phyloP scores from a whole-genome alignment of 2,888 invertebrate species.

The Vannuccia rotundouncinata region DNA sequence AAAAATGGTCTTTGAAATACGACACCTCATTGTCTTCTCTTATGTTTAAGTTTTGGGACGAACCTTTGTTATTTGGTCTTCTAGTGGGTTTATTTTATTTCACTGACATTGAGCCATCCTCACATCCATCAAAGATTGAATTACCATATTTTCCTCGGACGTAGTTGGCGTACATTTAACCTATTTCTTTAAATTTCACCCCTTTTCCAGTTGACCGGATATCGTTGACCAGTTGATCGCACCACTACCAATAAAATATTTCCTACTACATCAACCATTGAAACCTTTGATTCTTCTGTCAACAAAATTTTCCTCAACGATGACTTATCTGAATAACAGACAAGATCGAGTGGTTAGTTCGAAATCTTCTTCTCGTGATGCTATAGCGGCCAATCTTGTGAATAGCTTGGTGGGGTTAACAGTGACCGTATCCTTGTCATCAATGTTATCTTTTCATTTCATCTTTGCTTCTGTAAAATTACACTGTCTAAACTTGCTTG shows the following conservation, averaged over 20 bases:
- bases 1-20: slow-evolving; percentile 1
- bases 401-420: slow-evolving; percentile 16
- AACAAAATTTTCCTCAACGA: slow-evolving; percentile 10
- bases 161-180: slow-evolving; percentile 1
- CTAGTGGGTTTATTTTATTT: slow-evolving; percentile 3
- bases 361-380: slow-evolving; percentile 5
- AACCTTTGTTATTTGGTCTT: slow-evolving; percentile 7
- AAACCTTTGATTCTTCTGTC: slow-evolving; percentile 11
- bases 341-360: slow-evolving; percentile 11
- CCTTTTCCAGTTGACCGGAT: slow-evolving; percentile 4
- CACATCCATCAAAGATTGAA: not conserved
- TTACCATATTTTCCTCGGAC: slow-evolving; percentile 10
- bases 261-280: slow-evolving; percentile 7
- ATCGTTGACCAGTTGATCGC: not conserved
- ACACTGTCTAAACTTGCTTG: slow-evolving; percentile 13
- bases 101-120: slow-evolving; percentile 17
- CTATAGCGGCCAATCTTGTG: slow-evolving; percentile 10
- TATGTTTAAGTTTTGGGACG: not conserved
- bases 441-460: not conserved
- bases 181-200: not conserved
- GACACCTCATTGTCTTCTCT: slow-evolving; percentile 7
- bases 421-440: slow-evolving; percentile 7
- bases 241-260: slow-evolving; percentile 7
- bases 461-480: slow-evolving; percentile 10
- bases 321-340: slow-evolving; percentile 18